Evolutionary conservation across 2,113 vertebrate genomes (phyloP).

Genomic region (Seriola quinqueradiata): DNA sequence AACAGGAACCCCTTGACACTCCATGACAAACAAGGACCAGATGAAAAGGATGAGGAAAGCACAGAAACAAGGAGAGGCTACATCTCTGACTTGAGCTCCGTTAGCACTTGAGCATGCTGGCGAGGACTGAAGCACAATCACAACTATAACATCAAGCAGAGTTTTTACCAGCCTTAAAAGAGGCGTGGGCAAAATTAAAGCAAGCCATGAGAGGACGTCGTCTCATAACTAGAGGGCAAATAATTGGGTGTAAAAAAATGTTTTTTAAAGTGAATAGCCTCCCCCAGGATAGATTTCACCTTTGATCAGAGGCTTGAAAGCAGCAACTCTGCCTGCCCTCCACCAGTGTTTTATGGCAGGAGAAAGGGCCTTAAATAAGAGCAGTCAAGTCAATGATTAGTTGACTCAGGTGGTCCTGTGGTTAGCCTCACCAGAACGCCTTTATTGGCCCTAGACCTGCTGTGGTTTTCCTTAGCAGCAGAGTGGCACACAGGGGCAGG

Average conservation of each 20-base stretch:
- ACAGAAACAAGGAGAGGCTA: slow-evolving; percentile 7
- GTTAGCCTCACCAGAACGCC: slow-evolving; percentile 40
- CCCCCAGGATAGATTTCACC: slow-evolving; percentile 41
- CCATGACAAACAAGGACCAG: slow-evolving; percentile 74
- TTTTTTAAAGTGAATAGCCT: slow-evolving; percentile 11
- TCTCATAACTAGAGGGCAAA: slow-evolving; percentile 7
- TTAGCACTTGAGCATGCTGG: slow-evolving; percentile 21
- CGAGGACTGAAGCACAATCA: slow-evolving; percentile 19
- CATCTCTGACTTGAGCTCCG: slow-evolving; percentile 40
- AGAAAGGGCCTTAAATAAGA: slow-evolving; percentile 66
- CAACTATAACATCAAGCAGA: slow-evolving; percentile 20
- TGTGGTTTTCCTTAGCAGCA: slow-evolving; percentile 47
- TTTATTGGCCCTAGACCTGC: slow-evolving; percentile 62
- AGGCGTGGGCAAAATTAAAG: not conserved
- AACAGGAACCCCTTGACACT: slow-evolving; percentile 50
- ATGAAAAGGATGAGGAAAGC: slow-evolving; percentile 56
- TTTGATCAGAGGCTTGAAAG: slow-evolving; percentile 35
- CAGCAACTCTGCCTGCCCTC: slow-evolving; percentile 13
- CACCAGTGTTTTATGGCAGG: slow-evolving; percentile 67
- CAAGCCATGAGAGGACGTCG: not conserved
- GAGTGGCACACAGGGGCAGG: slow-evolving; percentile 12
- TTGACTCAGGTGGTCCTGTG: slow-evolving; percentile 79
- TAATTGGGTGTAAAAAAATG: slow-evolving; percentile 6
- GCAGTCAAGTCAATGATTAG: slow-evolving; percentile 57
- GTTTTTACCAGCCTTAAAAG: slow-evolving; percentile 1